phyloP scores from a whole-genome alignment of 1,140 invertebrate species.

The Eufriesea mexicana region DNA sequence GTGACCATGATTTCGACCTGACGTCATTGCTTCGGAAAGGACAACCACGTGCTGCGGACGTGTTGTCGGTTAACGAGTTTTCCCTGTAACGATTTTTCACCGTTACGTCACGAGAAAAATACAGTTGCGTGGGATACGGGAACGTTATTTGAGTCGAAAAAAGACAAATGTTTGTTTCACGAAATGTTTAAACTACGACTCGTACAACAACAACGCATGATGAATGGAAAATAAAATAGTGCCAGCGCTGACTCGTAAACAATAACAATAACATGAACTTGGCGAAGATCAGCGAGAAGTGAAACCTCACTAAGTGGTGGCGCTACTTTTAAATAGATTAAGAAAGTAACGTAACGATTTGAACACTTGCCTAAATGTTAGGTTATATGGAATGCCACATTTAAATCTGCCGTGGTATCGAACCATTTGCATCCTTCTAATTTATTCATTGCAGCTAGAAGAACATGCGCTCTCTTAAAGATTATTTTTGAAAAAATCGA shows the following conservation, averaged over 20 bases:
- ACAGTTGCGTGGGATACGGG: neutral
- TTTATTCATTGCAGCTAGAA: no score
- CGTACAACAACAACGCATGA: no score
- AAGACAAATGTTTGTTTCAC: neutral
- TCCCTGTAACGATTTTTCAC: conserved; percentile 27
- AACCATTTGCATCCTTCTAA: neutral
- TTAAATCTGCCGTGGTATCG: neutral
- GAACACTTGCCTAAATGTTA: neutral
- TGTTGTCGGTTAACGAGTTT: conserved; percentile 41
- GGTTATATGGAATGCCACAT: no score
- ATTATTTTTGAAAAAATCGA: conserved; percentile 8
- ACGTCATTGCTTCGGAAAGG: conserved; percentile 50
- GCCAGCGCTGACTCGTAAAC: neutral
- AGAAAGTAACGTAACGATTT: neutral
- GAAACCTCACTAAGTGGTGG: neutral
- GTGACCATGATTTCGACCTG: conserved; percentile 67
- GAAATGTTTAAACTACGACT: neutral
- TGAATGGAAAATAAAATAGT: neutral
- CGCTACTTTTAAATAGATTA: neutral
- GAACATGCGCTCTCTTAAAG: neutral
- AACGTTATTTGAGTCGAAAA: no score
- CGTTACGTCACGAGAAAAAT: conserved; percentile 19
- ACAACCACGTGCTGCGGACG: conserved; percentile 36
- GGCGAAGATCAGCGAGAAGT: neutral
- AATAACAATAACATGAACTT: no score